These are phyloP conservation scores for Dryas iulia DNA, from an alignment of 1,140 invertebrate species.

Conservation along the genomic window DNA sequence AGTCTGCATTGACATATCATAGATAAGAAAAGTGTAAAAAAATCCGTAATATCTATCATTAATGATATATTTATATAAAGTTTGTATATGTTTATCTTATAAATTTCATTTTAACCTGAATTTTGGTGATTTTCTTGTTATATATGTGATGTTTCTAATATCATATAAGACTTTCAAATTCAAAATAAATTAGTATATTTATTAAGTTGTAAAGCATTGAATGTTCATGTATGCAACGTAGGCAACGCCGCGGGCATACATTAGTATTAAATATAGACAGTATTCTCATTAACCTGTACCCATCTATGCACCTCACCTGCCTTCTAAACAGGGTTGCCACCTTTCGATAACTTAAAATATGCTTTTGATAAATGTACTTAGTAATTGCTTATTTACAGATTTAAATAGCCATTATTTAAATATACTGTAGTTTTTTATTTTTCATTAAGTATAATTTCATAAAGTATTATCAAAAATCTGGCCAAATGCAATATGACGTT, in stretches of 20 bases:
- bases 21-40: not conserved
- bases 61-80: not conserved
- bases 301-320: not conserved
- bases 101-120: no score
- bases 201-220: slow-evolving; percentile 2
- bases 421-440: no score
- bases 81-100: not conserved
- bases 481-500: not conserved
- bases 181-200: not conserved
- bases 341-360: not conserved
- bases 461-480: no score
- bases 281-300: not conserved
- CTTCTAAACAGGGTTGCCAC: not conserved
- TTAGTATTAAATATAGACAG: slow-evolving; percentile 2
- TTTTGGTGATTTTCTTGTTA: no score
- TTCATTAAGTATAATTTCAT: not conserved
- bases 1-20: not conserved
- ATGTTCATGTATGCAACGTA: not conserved
- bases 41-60: not conserved
- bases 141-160: no score
- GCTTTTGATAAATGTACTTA: not conserved
- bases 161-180: no score
- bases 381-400: no score
- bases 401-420: no score
- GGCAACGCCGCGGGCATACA: not conserved